phyloP scores from a whole-genome alignment of 1,140 invertebrate genomes.

The Pteromalus puparum region DNA sequence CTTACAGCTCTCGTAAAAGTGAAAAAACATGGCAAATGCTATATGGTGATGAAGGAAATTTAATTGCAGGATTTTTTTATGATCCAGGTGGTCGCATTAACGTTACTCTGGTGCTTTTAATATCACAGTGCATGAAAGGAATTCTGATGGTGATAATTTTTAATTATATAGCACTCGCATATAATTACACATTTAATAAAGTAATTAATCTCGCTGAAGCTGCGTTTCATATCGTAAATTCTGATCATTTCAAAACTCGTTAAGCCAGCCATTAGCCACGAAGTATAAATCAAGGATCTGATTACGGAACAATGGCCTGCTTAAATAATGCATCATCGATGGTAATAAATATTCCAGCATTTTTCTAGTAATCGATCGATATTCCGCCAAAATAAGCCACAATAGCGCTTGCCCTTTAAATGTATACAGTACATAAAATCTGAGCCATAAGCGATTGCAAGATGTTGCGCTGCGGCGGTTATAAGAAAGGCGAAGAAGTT shows the following conservation, averaged over 20 bases:
- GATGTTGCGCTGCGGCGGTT: neutral
- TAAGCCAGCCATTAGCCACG: neutral
- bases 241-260: neutral
- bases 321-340: neutral
- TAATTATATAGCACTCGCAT: neutral
- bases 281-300: neutral
- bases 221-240: neutral
- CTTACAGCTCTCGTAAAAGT: constrained; percentile 24
- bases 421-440: neutral
- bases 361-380: too few relatives aligned
- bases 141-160: neutral
- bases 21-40: too few relatives aligned
- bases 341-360: neutral
- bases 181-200: neutral
- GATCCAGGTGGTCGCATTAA: too few relatives aligned
- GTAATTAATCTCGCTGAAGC: neutral
- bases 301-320: neutral
- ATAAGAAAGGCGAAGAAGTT: constrained; percentile 4
- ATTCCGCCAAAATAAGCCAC: too few relatives aligned
- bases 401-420: neutral
- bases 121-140: neutral
- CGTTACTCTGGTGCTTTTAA: neutral
- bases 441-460: constrained; percentile 35
- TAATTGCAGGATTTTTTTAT: neutral
- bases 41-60: neutral